Conservation (phyloP, 2,888 invertebrate species). For the Drosophila paramelanica region DNA sequence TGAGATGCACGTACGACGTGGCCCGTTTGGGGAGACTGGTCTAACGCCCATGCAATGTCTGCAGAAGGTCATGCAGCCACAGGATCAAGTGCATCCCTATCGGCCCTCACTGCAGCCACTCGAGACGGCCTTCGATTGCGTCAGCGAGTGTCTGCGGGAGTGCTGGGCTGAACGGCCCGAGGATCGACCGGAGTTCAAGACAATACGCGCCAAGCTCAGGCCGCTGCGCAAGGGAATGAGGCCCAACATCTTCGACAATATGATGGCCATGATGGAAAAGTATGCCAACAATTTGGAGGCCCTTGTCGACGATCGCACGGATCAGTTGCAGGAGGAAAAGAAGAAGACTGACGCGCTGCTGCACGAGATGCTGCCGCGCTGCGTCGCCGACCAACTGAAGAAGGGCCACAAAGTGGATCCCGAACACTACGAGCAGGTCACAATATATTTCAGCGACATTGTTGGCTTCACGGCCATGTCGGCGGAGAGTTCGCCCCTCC, state of each 20-base stretch:
- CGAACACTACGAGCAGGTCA: conserved; percentile 93
- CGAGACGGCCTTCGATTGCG: conserved; percentile 93
- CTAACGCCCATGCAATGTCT: conserved; percentile 88
- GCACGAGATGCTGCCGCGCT: conserved; percentile 94
- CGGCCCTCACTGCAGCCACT: conserved; percentile 91
- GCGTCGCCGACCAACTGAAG: conserved; percentile 96
- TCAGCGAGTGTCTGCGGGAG: conserved; percentile 92
- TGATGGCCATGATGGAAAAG: conserved; percentile 99
- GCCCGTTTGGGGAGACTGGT: conserved; percentile 92
- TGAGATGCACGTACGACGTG: conserved; percentile 93
- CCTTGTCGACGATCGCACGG: conserved; percentile 96
- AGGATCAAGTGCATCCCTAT: conserved; percentile 81
- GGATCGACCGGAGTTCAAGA: conserved; percentile 93
- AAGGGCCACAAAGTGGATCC: conserved; percentile 95
- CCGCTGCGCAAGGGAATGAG: conserved; percentile 96
- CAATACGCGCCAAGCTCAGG: conserved; percentile 91
- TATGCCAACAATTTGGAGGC: conserved; percentile 98
- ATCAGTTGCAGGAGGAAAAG: conserved; percentile 97
- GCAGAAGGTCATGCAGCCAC: conserved; percentile 83
- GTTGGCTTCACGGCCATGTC: conserved; percentile 97
- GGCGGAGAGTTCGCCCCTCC: conserved; percentile 94
- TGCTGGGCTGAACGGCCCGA: conserved; percentile 94
- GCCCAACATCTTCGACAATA: conserved; percentile 98
- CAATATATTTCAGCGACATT: conserved; percentile 97
- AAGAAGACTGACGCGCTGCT: conserved; percentile 96